Conservation (phyloP, 1,140 invertebrate species). For the Lordiphosa mommai region DNA sequence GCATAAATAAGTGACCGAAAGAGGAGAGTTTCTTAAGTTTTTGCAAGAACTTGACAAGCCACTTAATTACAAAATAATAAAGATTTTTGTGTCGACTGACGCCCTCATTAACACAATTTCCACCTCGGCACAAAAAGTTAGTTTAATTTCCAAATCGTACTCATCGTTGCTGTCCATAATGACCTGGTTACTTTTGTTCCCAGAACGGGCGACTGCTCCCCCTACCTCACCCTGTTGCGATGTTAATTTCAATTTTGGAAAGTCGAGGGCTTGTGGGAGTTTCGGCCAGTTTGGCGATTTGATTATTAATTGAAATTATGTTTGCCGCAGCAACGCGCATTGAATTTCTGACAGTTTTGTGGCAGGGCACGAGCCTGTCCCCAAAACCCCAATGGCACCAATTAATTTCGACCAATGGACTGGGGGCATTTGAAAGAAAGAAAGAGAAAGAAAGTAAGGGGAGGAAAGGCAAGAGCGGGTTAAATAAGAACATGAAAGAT, state of each 20-base stretch:
- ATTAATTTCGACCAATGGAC: conserved; percentile 3
- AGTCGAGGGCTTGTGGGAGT: conserved; percentile 42
- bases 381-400: not conserved
- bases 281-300: conserved; percentile 51
- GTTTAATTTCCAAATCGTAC: conserved; percentile 57
- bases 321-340: conserved; percentile 51
- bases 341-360: conserved; percentile 70
- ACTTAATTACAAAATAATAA: conserved; percentile 78
- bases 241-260: conserved; percentile 68
- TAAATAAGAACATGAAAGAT: no score
- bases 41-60: conserved; percentile 38
- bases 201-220: not conserved
- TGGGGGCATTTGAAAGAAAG: no score
- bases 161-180: conserved; percentile 43
- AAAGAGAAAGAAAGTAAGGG: no score
- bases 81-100: conserved; percentile 49
- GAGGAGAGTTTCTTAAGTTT: conserved; percentile 3
- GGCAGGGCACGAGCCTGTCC: conserved; percentile 23
- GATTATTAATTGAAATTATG: conserved; percentile 76
- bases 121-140: conserved; percentile 28
- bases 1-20: conserved; percentile 4
- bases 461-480: no score
- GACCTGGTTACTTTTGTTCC: conserved; percentile 63
- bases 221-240: not conserved
- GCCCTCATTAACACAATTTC: conserved; percentile 68